Percentiles rank a stretch among this genome's conserved stretches.
Conservation (phyloP, 2,797 vertebrate species). For the Poliocrania exsul region DNA sequence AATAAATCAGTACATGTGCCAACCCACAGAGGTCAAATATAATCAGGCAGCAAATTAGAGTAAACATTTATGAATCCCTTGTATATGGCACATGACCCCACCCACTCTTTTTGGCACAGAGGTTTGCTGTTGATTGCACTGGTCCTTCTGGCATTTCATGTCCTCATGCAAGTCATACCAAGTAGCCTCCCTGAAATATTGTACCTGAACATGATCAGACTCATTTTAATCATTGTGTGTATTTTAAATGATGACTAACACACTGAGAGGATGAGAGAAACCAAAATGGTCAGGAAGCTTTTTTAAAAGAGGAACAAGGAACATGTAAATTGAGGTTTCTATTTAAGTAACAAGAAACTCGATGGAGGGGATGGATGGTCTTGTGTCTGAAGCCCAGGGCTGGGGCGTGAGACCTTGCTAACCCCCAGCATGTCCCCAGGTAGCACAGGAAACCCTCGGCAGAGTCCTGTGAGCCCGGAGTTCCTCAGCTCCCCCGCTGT, state of each 20-base stretch:
- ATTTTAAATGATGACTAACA: conserved; percentile 70
- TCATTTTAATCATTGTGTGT: conserved; percentile 70
- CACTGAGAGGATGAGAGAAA: conserved; percentile 60
- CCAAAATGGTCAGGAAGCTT: neutral
- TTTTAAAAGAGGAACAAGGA: conserved; percentile 15
- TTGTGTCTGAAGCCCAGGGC: neutral
- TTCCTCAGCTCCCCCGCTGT: neutral
- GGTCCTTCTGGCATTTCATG: conserved; percentile 80
- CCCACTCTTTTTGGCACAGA: conserved; percentile 85
- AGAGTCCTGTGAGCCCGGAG: neutral
- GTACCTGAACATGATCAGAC: conserved; percentile 77
- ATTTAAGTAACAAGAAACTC: conserved; percentile 3
- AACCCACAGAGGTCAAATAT: conserved; percentile 89
- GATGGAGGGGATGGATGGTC: neutral
- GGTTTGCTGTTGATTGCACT: conserved; percentile 85
- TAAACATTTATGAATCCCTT: conserved; percentile 93
- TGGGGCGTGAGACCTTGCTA: neutral
- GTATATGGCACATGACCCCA: conserved; percentile 87
- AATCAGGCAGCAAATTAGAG: conserved; percentile 87
- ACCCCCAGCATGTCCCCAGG: neutral
- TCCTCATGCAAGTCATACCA: conserved; percentile 72
- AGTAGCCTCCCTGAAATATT: conserved; percentile 69
- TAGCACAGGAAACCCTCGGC: fast-evolving
- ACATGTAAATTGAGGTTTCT: conserved; percentile 11
- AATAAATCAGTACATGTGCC: conserved; percentile 81